phyloP scores from a whole-genome alignment of 2,888 invertebrate genomes.

The Philhelius pedissequus region DNA sequence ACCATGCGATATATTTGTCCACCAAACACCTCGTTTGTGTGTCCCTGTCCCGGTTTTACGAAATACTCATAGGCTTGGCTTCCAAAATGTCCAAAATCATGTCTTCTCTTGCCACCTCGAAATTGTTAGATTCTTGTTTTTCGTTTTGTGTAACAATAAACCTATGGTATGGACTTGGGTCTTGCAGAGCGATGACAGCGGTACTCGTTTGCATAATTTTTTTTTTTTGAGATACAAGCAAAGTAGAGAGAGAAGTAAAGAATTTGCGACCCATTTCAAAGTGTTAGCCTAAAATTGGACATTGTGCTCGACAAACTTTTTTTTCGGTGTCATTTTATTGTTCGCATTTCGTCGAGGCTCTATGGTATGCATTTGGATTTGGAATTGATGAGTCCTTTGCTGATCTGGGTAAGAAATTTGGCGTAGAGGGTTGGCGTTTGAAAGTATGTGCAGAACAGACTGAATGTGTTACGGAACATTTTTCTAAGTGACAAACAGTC shows the following conservation, averaged over 20 bases:
- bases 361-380: conserved; percentile 7
- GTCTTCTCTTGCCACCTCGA: neutral
- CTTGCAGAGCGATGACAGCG: conserved; percentile 7
- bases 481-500: conserved; percentile 52
- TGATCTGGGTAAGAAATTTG: neutral
- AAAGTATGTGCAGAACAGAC: neutral
- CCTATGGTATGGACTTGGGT: neutral
- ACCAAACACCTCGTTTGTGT: conserved; percentile 63
- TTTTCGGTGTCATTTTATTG: conserved; percentile 5
- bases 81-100: conserved; percentile 33
- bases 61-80: conserved; percentile 37
- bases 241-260: conserved; percentile 8
- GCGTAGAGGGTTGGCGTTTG: neutral
- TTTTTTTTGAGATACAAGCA: neutral
- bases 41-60: conserved; percentile 13
- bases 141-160: neutral
- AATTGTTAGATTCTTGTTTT: neutral
- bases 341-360: conserved; percentile 10
- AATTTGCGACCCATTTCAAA: conserved; percentile 63
- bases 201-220: conserved; percentile 47
- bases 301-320: conserved; percentile 33
- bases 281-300: conserved; percentile 62
- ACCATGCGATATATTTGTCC: conserved; percentile 63
- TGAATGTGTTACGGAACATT: conserved; percentile 48
- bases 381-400: conserved; percentile 2